Base-by-base conservation (phyloP, 2,888 invertebrate genomes). In the Drosophila neutralis region DNA sequence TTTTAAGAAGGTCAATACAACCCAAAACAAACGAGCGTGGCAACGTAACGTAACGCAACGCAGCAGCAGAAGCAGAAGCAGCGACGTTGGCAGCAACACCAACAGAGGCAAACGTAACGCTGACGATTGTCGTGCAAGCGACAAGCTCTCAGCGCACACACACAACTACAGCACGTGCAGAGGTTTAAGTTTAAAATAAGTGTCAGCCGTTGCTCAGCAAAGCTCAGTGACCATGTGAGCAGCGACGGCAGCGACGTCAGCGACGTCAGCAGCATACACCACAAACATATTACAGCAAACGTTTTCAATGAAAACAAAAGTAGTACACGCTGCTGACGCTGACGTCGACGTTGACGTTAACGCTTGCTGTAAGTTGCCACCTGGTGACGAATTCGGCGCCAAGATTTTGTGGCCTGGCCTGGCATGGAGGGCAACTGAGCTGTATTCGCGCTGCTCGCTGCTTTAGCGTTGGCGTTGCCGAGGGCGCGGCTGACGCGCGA, bases 1-100 rank as follows among this genome's bases (percentile, higher is more conserved):
- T 91, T 92, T 89, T 85, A 91, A 91, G 92, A 91, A 91, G 91
- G 91, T 91, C 91, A 91, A 92, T 91, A 90, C 90, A 90, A 89
- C 89, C 81, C 80, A 90, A 80, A 89, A 90, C 89, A 90, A 90
- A 89, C 82, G 82, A 90, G 87, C 89, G 89, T 90, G 90, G 83
- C 81, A 80, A 78, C 82, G 74, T 66, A 83, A 74, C 69, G 72
- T 58, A 75, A 78, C 67, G 71, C 70, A 76, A 69, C 74, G 57
- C 31, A 13, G 45, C 49, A 36, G 52, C 2, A 31, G 49, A 63
- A 54, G 61, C 68, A 65, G 51, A 21, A 35, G 49, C 73, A 54
- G 63, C 10, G 62, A 52, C 10, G 53, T 4, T 33, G 8, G 57
- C 63, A 36, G 65, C 59, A 21, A 21, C 10, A 35, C 21, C 35